phyloP scores from a whole-genome alignment of 2,888 invertebrate species.

The Pachliopta kotzebuea region DNA sequence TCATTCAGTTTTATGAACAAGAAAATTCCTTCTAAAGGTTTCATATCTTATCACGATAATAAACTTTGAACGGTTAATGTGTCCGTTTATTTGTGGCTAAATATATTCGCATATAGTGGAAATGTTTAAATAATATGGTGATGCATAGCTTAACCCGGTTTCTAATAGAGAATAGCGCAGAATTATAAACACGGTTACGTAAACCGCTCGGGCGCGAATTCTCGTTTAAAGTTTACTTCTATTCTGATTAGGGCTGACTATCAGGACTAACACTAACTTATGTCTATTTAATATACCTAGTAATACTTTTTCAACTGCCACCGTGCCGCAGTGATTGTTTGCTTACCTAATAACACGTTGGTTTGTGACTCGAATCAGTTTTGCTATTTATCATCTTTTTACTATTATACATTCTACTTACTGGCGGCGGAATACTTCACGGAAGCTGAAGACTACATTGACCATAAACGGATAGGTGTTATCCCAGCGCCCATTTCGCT shows the following conservation, averaged over 20 bases:
- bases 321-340: background rate
- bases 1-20: background rate
- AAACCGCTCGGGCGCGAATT: constrained; percentile 23
- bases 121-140: background rate
- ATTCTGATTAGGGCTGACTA: background rate
- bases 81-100: background rate
- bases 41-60: background rate
- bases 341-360: background rate
- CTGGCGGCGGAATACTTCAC: too few species aligned
- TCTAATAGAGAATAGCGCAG: constrained; percentile 28
- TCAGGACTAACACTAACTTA: constrained; percentile 2
- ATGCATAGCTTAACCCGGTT: constrained; percentile 32
- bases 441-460: too few species aligned
- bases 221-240: constrained; percentile 12
- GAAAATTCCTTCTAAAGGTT: background rate
- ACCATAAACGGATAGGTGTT: too few species aligned
- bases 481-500: background rate
- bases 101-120: constrained; percentile 8
- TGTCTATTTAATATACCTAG: background rate
- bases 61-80: background rate
- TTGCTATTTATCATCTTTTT: background rate
- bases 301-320: background rate
- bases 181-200: constrained; percentile 35
- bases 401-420: too few species aligned
- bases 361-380: background rate